phyloP scores from a whole-genome alignment of 2,888 invertebrate genomes.

The Pseudanteris insignis region DNA sequence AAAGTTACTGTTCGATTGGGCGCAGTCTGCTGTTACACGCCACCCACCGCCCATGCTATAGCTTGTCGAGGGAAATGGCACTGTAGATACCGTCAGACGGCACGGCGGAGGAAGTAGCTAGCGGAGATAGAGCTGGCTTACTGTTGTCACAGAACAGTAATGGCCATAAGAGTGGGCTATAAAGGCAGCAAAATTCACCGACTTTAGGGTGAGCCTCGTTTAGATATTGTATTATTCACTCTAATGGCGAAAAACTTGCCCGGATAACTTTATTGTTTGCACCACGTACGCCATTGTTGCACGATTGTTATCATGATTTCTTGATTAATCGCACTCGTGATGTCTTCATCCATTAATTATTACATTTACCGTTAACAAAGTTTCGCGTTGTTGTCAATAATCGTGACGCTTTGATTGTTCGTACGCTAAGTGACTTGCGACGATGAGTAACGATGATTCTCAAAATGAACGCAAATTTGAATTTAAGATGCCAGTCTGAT shows the following conservation, averaged over 20 bases:
- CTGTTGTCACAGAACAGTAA: conserved; percentile 51
- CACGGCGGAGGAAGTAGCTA: conserved; percentile 46
- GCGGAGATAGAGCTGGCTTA: conserved; percentile 51
- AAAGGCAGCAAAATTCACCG: conserved; percentile 43
- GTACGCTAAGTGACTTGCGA: too few species aligned
- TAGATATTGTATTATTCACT: conserved; percentile 38
- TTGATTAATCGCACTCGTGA: conserved; percentile 20
- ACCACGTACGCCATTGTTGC: conserved; percentile 11
- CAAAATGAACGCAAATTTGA: too few species aligned
- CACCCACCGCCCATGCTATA: conserved; percentile 33
- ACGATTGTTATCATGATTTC: conserved; percentile 26
- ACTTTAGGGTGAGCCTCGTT: conserved; percentile 32
- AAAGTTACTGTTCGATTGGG: conserved; percentile 55
- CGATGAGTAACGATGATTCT: too few species aligned
- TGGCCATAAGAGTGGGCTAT: conserved; percentile 48
- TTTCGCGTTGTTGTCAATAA: too few species aligned
- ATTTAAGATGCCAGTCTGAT: too few species aligned
- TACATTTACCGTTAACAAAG: neutral
- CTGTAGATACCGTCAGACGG: conserved; percentile 42
- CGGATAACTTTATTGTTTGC: conserved; percentile 29
- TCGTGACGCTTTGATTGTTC: too few species aligned
- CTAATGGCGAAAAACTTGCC: conserved; percentile 27
- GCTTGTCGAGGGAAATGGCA: conserved; percentile 38
- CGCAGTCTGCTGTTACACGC: conserved; percentile 45
- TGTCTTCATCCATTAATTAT: conserved; percentile 3